Evolutionary conservation across 2,113 vertebrate species (phyloP), one percentile per base, ranked within the genome.

Genomic region (Anthoscopus minutus): DNA sequence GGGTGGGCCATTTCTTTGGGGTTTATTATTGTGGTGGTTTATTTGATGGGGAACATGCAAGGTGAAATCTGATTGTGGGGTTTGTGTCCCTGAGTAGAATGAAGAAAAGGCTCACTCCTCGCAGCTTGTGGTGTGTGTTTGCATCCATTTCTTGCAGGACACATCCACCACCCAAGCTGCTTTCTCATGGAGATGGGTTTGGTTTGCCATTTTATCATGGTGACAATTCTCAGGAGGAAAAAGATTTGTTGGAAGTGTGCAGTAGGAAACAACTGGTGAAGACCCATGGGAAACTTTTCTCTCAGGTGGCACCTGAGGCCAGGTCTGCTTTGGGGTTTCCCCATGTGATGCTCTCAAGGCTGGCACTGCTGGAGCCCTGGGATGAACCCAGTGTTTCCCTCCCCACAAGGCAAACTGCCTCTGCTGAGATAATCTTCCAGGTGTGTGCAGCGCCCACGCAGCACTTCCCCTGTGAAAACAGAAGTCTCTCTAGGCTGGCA

Each of bases 51-150:
- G 15, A 80, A 28, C 1, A 1, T 0, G 1, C 20, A 7, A 33
- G 25, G 40, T 60, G 89, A 86, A 86, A 25, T 64, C 30, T 31
- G 33, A 11, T 51, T 6, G 2, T 1, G 0, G 19, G n/a, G 19
- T 15, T 79, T 19, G 8, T 23, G 56, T 37, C n/a, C 37, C 22
- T 21, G 28, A 74, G 31, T 7, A n/a, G n/a, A n/a, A n/a, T 44
- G 28, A 62, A 54, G 37, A 62, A 66, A 88, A 54, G 20, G 6
- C 33, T 66, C 1, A 0, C 23, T 51, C 22, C 5, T 81, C 4
- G 0, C 1, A 3, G 70, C 13, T 71, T 71, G 56, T 14, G 3
- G 7, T 4, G 19, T 0, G 0, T 27, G 15, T 35, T 65, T 51
- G 16, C 3, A 0, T 37, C 19, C 14, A 7, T 13, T 33, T 78